A percentile compares a stretch with the other conserved stretches of the same genome.
phyloP scores from a whole-genome alignment of 2,113 vertebrate species.

The Pycnonotus jocosus region DNA sequence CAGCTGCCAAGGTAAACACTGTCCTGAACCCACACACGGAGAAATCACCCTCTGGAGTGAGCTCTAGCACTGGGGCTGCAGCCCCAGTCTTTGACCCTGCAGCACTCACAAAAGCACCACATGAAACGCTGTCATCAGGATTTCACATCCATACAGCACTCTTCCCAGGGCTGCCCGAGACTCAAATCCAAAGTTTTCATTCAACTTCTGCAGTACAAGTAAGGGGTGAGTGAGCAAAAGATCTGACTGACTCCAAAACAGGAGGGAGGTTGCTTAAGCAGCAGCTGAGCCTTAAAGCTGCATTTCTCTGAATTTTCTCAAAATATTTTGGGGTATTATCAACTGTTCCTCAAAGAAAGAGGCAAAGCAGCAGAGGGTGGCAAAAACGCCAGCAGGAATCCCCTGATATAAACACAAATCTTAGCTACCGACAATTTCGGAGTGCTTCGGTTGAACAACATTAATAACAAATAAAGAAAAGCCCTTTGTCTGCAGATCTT shows the following conservation, averaged over 20 bases:
- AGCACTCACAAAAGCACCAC: background rate
- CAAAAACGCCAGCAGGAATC: background rate
- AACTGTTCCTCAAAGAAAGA: background rate
- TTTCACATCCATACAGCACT: background rate
- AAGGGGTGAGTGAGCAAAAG: background rate
- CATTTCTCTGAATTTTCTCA: background rate
- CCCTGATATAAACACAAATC: background rate
- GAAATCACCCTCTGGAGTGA: fast-evolving
- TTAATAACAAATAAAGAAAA: conserved; percentile 1
- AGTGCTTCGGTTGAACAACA: background rate
- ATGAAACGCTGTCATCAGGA: background rate
- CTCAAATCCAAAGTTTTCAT: background rate
- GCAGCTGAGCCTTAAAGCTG: background rate
- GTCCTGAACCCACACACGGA: background rate
- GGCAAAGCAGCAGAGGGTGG: background rate
- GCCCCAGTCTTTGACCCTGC: background rate
- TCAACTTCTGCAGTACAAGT: background rate
- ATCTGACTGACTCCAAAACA: background rate
- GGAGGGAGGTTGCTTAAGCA: background rate
- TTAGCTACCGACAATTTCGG: background rate
- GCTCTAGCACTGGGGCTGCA: background rate
- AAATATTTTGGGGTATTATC: background rate
- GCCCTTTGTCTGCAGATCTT: conserved; percentile 23
- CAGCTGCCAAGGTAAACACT: background rate
- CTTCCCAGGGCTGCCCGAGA: fast-evolving